phyloP scores from a whole-genome alignment of 2,888 invertebrate genomes.

The Tipula lateralis region DNA sequence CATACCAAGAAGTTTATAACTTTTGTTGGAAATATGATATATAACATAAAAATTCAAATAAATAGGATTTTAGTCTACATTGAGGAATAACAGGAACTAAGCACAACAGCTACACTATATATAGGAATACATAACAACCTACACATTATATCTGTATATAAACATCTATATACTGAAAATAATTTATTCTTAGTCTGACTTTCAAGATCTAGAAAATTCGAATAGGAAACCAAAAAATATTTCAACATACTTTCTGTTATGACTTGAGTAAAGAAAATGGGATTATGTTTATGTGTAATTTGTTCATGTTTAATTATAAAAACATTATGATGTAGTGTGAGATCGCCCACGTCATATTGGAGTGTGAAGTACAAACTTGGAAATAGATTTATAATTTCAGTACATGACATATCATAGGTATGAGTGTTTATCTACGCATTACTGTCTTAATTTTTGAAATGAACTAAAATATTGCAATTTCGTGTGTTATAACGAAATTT shows the following conservation, averaged over 20 bases:
- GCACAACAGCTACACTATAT: background rate
- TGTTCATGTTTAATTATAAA: too few relatives aligned
- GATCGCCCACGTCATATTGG: too few relatives aligned
- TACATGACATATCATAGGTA: too few relatives aligned
- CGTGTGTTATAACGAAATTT: too few relatives aligned
- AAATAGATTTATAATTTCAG: too few relatives aligned
- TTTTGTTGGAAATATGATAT: background rate
- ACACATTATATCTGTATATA: too few relatives aligned
- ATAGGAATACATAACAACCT: background rate
- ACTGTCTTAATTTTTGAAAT: too few relatives aligned
- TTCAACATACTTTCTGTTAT: background rate
- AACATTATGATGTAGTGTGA: too few relatives aligned
- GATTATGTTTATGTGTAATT: background rate
- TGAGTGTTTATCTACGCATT: too few relatives aligned
- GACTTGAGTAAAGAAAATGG: background rate
- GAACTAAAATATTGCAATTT: too few relatives aligned
- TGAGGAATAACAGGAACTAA: background rate
- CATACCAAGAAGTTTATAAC: background rate
- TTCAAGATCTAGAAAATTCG: background rate
- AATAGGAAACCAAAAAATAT: background rate
- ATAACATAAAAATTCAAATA: background rate
- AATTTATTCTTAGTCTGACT: background rate
- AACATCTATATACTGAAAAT: background rate
- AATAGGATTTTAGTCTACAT: background rate
- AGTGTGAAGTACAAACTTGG: too few relatives aligned